Evolutionary conservation across 2,888 invertebrate genomes (phyloP), one percentile per base, ranked within the genome.

Genomic region (Ctena decussata): DNA sequence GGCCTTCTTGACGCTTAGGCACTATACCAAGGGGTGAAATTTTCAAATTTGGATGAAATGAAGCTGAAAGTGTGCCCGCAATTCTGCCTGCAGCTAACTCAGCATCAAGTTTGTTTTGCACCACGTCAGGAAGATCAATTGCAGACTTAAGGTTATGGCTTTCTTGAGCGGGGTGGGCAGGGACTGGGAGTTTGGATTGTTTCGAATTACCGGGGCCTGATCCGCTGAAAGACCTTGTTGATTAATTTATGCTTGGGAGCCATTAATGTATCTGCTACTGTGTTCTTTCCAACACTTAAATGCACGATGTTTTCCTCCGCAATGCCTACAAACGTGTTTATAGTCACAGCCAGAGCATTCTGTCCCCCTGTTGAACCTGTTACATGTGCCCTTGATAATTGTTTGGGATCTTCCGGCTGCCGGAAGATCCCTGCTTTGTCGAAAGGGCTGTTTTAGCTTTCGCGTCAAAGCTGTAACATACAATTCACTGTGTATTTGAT

Each of bases 261-360:
- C 8, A 30, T 5, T 30, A 18, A 2, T 60, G 27, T 30, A 60
- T 30, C 60, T 6, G 27, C 60, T 30, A 30, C 60, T 60, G 30
- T 60, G 60, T 60, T 60, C 60, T 30, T 60, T 60, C 60, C 60
- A 60, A 30, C 60, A 60, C 32, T 30, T 27, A 60, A 60, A 60
- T 1, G 27, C 60, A 27, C 27, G 60, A 30, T 60, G 60, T 30
- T 18, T 60, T 30, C 60, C 60, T 21, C 60, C 60, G 18, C 60
- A 60, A 60, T 60, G 30, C 30, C 60, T 60, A 30, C 60, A 60
- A 6, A 60, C 18, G 60, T 60, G 60, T 30, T 60, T 60, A 18
- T 60, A 60, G 27, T 30, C 30, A 30, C 60, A 60, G 27, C 60
- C 60, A 8, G 60, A 60, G 18, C 60, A 60, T 27, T 60, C 30